Conservation (phyloP, 2,113 vertebrate species). For the Gambusia affinis region DNA sequence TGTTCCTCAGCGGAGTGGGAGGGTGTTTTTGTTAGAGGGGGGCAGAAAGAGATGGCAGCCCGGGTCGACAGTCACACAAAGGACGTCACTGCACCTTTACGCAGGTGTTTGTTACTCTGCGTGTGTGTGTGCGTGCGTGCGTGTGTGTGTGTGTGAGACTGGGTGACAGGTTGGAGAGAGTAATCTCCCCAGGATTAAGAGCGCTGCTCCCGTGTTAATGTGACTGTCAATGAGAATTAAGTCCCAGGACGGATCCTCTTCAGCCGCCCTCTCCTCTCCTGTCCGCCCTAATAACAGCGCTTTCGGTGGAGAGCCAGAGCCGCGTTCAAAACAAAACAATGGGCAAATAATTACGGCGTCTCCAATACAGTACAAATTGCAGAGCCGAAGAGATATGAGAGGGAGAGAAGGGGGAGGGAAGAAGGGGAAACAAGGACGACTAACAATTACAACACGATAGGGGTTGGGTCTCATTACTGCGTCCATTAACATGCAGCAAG, state of each 20-base stretch:
- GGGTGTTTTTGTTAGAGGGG: not conserved
- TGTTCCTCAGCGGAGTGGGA: no score
- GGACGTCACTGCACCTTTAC: conserved; percentile 31
- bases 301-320: conserved; percentile 58
- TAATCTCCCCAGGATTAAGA: conserved; percentile 80
- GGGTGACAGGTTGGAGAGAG: conserved; percentile 65
- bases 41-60: not conserved
- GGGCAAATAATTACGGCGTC: conserved; percentile 69
- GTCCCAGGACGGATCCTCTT: conserved; percentile 59
- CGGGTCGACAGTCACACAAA: not conserved
- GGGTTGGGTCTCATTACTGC: conserved; percentile 76
- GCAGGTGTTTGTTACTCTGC: conserved; percentile 49
- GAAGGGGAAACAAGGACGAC: conserved; percentile 64
- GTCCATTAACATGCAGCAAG: conserved; percentile 76
- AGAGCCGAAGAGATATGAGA: conserved; percentile 44
- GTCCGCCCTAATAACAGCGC: conserved; percentile 62
- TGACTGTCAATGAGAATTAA: conserved; percentile 82
- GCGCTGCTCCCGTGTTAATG: conserved; percentile 78
- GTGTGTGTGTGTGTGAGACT: conserved; percentile 23
- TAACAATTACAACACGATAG: conserved; percentile 76
- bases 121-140: not conserved
- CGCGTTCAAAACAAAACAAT: conserved; percentile 49
- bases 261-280: conserved; percentile 13
- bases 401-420: conserved; percentile 2
- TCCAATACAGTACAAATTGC: conserved; percentile 69